phyloP scores from a whole-genome alignment of 1,140 invertebrate genomes.

The Tyrophagus putrescentiae region DNA sequence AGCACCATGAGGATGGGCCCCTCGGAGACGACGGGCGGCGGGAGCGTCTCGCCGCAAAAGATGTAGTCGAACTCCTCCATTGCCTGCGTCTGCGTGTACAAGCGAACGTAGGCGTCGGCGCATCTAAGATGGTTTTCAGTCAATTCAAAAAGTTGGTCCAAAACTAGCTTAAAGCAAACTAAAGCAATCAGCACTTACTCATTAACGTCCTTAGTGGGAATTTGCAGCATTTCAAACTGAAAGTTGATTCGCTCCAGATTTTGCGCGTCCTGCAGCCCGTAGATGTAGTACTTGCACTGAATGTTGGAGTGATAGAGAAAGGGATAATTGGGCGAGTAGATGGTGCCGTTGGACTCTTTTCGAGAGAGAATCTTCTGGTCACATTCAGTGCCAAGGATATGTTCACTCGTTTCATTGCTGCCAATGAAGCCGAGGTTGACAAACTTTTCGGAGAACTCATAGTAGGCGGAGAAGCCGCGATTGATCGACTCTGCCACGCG shows the following conservation, averaged over 20 bases:
- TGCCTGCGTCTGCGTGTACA: conserved; percentile 74
- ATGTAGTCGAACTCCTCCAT: conserved; percentile 84
- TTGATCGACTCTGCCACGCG: conserved; percentile 68
- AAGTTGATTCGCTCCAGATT: conserved; percentile 80
- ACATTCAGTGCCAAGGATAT: conserved; percentile 87
- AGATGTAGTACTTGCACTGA: conserved; percentile 92
- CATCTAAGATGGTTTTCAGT: conserved; percentile 42
- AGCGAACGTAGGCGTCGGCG: conserved; percentile 72
- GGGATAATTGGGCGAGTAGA: conserved; percentile 89
- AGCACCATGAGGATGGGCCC: conserved; percentile 83
- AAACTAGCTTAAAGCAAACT: background rate
- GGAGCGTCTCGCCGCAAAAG: conserved; percentile 63
- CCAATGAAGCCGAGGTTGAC: conserved; percentile 93
- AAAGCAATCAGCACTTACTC: background rate
- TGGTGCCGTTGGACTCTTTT: conserved; percentile 72
- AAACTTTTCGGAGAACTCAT: conserved; percentile 89
- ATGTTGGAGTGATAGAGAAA: conserved; percentile 82
- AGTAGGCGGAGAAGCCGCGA: conserved; percentile 84
- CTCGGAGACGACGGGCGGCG: conserved; percentile 56
- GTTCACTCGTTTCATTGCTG: conserved; percentile 63
- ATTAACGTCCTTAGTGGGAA: conserved; percentile 46
- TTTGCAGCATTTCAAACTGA: conserved; percentile 71
- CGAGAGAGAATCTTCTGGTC: conserved; percentile 89
- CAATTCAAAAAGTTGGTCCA: background rate
- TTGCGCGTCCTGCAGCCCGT: conserved; percentile 86